Evolutionary conservation across 2,113 vertebrate genomes (phyloP).

Genomic region (Solea senegalensis): DNA sequence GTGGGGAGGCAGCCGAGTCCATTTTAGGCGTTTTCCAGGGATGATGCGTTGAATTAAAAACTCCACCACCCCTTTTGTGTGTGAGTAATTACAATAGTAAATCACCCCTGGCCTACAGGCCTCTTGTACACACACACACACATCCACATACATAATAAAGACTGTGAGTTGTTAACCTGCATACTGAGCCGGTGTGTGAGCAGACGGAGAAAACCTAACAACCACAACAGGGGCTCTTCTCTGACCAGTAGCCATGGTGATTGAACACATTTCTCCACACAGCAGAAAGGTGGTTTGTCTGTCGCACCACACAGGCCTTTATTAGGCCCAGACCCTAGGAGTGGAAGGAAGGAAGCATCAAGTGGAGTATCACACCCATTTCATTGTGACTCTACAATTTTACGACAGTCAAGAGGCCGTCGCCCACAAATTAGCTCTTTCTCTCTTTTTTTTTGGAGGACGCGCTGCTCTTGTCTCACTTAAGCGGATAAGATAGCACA

Average conservation of each 20-base stretch:
- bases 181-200: slow-evolving; percentile 51
- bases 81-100: slow-evolving; percentile 33
- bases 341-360: slow-evolving; percentile 54
- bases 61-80: background rate
- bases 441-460: slow-evolving; percentile 2
- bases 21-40: slow-evolving; percentile 34
- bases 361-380: slow-evolving; percentile 50
- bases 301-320: slow-evolving; percentile 50
- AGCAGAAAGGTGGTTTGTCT: slow-evolving; percentile 57
- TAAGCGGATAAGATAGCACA: slow-evolving; percentile 41
- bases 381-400: slow-evolving; percentile 62
- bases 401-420: slow-evolving; percentile 49
- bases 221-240: slow-evolving; percentile 68
- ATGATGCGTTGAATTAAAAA: slow-evolving; percentile 33
- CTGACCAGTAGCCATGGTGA: slow-evolving; percentile 74
- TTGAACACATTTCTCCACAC: slow-evolving; percentile 71
- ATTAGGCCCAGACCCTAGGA: slow-evolving; percentile 48
- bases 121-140: slow-evolving; percentile 16
- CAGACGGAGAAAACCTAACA: slow-evolving; percentile 69
- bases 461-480: slow-evolving; percentile 38
- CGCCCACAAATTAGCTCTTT: slow-evolving; percentile 37
- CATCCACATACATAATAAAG: slow-evolving; percentile 37
- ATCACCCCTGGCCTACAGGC: slow-evolving; percentile 48
- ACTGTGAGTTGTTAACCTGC: slow-evolving; percentile 59
- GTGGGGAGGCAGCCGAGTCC: slow-evolving; percentile 28